Evolutionary conservation across 2,888 invertebrate genomes (phyloP).

Genomic region (Rambutsinella grinnellia): DNA sequence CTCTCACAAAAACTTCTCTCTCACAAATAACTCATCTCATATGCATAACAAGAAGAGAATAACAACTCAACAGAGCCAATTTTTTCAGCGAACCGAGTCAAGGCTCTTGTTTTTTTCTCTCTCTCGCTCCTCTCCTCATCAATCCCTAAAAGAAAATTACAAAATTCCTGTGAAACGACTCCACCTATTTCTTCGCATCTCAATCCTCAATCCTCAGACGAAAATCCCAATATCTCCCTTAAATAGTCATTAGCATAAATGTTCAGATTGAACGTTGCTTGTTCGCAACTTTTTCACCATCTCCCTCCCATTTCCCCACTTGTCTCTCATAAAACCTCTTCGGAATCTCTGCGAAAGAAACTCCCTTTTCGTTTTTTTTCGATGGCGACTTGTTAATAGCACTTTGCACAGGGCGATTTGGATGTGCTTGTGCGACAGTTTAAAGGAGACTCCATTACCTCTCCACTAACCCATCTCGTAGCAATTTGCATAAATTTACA

Average conservation of each 20-base stretch:
- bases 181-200: slow-evolving; percentile 18
- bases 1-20: too few species aligned
- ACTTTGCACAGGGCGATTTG: too few species aligned
- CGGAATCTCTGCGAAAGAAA: too few species aligned
- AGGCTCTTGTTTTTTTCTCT: background rate
- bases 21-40: too few species aligned
- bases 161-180: slow-evolving; percentile 10
- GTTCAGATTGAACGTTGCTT: too few species aligned
- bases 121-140: background rate
- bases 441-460: background rate
- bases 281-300: too few species aligned
- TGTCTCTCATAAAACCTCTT: too few species aligned
- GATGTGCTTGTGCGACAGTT: background rate
- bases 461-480: background rate
- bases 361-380: too few species aligned
- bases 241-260: slow-evolving; percentile 43
- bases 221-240: slow-evolving; percentile 50
- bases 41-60: background rate
- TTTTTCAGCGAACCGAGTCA: too few species aligned
- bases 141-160: slow-evolving; percentile 18
- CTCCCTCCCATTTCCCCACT: too few species aligned
- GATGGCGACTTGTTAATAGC: too few species aligned
- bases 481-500: slow-evolving; percentile 13
- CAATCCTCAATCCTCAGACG: slow-evolving; percentile 37
- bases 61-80: too few species aligned